Conservation (phyloP, 2,113 vertebrate species). For the Hystrix brachyura region DNA sequence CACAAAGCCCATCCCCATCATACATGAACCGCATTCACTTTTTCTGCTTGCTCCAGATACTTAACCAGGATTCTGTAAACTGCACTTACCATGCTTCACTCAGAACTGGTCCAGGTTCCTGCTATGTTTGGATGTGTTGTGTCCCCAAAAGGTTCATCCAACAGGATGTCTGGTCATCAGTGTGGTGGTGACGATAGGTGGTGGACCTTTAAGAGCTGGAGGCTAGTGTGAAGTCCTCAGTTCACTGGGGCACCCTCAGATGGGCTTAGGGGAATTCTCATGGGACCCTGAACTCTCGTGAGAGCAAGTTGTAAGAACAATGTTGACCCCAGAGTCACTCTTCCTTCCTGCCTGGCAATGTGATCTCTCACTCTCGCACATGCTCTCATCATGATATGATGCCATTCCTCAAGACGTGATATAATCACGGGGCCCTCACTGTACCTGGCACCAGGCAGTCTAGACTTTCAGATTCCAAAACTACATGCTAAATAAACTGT, state of each 20-base stretch:
- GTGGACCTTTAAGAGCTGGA: background rate
- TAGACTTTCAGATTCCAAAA: background rate
- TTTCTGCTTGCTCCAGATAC: background rate
- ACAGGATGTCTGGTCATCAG: background rate
- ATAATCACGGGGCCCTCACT: background rate
- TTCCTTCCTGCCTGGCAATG: background rate
- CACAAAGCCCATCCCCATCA: background rate
- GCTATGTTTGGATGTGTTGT: background rate
- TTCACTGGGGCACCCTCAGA: background rate
- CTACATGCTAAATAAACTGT: background rate
- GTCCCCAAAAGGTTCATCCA: background rate
- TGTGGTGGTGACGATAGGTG: background rate
- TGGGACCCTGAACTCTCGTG: background rate
- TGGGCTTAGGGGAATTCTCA: background rate
- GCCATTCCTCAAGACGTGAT: too few species aligned
- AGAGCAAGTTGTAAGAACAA: background rate
- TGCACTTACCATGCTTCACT: background rate
- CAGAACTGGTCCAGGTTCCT: background rate
- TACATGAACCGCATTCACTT: rapidly evolving
- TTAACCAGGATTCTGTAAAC: background rate
- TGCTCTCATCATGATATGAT: background rate
- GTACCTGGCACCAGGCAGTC: background rate
- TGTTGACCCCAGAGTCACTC: background rate
- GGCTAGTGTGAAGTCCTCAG: background rate
- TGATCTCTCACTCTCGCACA: background rate